A percentile compares a stretch with the other conserved stretches of the same genome.
These are phyloP conservation scores for Oscheius myriophilus DNA, from an alignment of 2,888 invertebrate genomes.

Conservation along the genomic window DNA sequence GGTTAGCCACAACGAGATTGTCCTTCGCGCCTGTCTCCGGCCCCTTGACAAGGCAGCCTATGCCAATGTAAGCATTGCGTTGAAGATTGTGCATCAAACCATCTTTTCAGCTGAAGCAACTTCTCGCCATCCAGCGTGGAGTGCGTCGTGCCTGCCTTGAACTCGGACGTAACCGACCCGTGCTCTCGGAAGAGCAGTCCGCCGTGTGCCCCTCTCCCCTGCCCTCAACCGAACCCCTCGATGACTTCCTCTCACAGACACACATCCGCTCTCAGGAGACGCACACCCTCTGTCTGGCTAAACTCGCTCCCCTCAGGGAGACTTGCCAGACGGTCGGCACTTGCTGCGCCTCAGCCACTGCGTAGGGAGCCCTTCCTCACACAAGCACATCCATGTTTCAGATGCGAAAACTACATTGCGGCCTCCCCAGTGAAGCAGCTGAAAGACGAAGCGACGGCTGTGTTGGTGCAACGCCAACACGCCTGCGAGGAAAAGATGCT, in stretches of 20 bases:
- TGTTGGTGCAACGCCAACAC: constrained; percentile 43
- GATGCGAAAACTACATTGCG: constrained; percentile 53
- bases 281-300: constrained; percentile 47
- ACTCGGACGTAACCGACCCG: constrained; percentile 46
- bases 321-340: constrained; percentile 38
- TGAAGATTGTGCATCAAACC: too few species aligned
- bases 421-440: constrained; percentile 47
- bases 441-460: constrained; percentile 43
- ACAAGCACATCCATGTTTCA: constrained; percentile 26
- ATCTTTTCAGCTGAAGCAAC: constrained; percentile 47
- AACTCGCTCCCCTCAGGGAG: constrained; percentile 47
- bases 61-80: constrained; percentile 32
- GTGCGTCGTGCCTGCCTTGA: constrained; percentile 53
- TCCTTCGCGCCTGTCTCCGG: constrained; percentile 47
- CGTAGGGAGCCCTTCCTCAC: constrained; percentile 23
- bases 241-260: constrained; percentile 42
- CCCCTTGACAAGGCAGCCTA: constrained; percentile 48
- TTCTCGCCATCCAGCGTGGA: constrained; percentile 49
- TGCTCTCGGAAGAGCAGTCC: constrained; percentile 41
- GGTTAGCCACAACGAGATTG: constrained; percentile 48
- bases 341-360: constrained; percentile 49
- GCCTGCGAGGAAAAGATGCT: constrained; percentile 53
- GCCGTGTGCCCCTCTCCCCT: constrained; percentile 23
- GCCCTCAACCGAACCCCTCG: constrained; percentile 44
- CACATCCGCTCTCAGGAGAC: constrained; percentile 46